Evolutionary conservation across 2,888 invertebrate species (phyloP).

Genomic region (Hecatera dysodea): DNA sequence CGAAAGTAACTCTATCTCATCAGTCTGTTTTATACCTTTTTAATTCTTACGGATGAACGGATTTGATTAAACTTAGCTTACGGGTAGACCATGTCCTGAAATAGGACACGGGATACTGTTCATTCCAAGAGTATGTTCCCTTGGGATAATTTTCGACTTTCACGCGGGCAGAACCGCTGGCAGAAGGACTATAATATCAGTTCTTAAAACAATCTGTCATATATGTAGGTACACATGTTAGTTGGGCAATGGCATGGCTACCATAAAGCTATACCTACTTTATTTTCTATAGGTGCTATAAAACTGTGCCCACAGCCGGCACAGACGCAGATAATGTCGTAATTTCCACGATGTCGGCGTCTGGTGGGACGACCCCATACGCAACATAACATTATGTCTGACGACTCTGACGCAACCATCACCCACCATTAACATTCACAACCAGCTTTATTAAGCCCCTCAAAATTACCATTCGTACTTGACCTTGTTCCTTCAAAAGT

Average conservation of each 20-base stretch:
- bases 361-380: conserved; percentile 51
- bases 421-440: conserved; percentile 45
- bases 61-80: too few species aligned
- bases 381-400: conserved; percentile 52
- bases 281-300: conserved; percentile 23
- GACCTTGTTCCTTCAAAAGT: conserved; percentile 48
- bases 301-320: neutral
- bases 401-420: conserved; percentile 55
- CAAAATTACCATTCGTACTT: conserved; percentile 26
- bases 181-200: too few species aligned
- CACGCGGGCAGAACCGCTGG: too few species aligned
- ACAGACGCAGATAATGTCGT: conserved; percentile 41
- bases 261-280: neutral
- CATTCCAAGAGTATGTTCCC: too few species aligned
- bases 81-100: too few species aligned
- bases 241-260: neutral
- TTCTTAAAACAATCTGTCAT: too few species aligned
- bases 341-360: conserved; percentile 46
- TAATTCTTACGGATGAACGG: too few species aligned
- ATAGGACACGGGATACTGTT: too few species aligned
- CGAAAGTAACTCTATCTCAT: too few species aligned
- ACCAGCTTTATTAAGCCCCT: conserved; percentile 21
- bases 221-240: neutral
- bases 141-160: too few species aligned
- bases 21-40: too few species aligned